Evolutionary conservation across 2,113 vertebrate genomes (phyloP).

Genomic region (Sarotherodon lohbergeri): DNA sequence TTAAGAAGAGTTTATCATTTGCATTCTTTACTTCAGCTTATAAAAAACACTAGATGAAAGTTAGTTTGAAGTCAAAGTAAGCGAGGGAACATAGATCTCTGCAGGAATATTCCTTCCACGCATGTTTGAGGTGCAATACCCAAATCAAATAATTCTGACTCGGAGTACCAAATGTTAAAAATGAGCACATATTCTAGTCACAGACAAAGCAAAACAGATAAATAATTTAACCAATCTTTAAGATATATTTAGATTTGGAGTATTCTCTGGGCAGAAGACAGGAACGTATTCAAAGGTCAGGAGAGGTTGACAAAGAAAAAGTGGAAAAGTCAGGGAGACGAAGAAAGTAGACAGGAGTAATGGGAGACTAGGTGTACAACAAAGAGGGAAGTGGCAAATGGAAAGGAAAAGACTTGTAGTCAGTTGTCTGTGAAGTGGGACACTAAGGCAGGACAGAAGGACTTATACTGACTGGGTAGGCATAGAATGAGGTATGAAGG

Average conservation of each 20-base stretch:
- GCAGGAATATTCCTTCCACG: background rate
- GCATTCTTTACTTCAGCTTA: background rate
- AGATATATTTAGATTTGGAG: background rate
- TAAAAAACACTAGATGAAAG: background rate
- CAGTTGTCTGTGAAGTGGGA: background rate
- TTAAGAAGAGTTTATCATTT: background rate
- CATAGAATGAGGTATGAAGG: background rate
- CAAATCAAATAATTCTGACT: background rate
- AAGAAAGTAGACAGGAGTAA: background rate
- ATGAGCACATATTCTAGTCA: background rate
- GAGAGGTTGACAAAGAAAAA: background rate
- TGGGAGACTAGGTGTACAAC: background rate
- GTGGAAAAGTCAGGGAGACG: background rate
- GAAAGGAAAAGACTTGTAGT: background rate
- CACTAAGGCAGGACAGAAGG: background rate
- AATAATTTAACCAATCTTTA: background rate
- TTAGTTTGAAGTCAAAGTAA: background rate
- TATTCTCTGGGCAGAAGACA: background rate
- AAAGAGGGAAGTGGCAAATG: background rate
- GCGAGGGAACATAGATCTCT: background rate
- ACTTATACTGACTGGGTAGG: background rate
- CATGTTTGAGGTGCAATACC: background rate
- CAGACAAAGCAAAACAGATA: background rate
- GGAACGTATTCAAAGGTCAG: background rate
- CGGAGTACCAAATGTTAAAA: background rate